Base-by-base conservation (phyloP, 2,888 invertebrate species). In the Bellardia pandia region DNA sequence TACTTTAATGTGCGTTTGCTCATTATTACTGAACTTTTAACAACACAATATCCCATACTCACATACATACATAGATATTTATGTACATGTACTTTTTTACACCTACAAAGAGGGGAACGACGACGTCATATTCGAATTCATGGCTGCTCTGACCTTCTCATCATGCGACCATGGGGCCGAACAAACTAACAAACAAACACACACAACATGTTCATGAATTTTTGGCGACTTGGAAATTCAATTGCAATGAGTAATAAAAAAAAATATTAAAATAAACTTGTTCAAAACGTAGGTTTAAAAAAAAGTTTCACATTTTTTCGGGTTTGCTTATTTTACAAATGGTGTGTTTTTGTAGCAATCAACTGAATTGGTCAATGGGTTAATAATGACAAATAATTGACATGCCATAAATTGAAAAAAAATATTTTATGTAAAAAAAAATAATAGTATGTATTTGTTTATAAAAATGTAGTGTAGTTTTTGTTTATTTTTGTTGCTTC, bases 141-240 rank as follows among this genome's bases (percentile, higher is more conserved):
- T 72, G 72, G 80, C 60, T 71, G 16, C 75, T 71, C 53, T 86
- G 83, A 86, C 86, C 86, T 86, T 86, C 76, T 40, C 14, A 71
- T 66, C 64, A 64, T 45, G 14, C 64, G 79, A 58, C 76, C 83
- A 76, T 84, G 83, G 76, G 16, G 16, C 11, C 37, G 37, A 40
- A 62, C 68, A 51, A 23, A 56, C 53, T 42, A 58, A 66, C 42
- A 71, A 72, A 53, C 23, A 37, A 16, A 64, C 42, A 37, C 23
- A 53, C 64, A 53, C 60, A 60, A n/a, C 23, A 9, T 74, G 60
- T 51, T 82, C 42, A 82, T 69, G 69, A 6, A 37, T 68, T 75
- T 69, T 69, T 42, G 51, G 53, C 58, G 51, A 82, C 51, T 76
- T 48, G 16, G 45, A 76, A 60, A 37, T 75, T 45, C 13, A 60